These are phyloP conservation scores for Dryococelus australis DNA, from an alignment of 2,888 invertebrate genomes.

Conservation along the genomic window DNA sequence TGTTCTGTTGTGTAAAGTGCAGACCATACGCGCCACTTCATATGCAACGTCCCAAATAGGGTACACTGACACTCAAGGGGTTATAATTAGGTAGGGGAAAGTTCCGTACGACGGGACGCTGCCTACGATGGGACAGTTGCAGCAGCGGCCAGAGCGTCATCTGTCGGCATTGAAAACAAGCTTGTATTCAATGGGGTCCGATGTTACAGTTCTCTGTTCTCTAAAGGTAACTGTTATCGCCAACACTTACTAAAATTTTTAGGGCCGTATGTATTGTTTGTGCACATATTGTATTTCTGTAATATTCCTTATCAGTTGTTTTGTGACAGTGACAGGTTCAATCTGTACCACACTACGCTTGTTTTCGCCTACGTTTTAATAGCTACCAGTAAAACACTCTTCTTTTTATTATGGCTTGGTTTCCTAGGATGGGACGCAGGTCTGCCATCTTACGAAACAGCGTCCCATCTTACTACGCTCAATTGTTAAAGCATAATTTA, in stretches of 20 bases:
- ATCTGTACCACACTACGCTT: background rate
- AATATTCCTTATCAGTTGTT: background rate
- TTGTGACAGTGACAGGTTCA: background rate
- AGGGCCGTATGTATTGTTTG: background rate
- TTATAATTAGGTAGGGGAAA: no score
- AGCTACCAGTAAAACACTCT: background rate
- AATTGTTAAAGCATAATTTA: background rate
- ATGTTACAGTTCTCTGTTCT: background rate
- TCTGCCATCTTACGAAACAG: background rate
- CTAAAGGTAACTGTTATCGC: background rate
- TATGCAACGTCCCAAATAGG: no score
- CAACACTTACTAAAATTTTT: background rate
- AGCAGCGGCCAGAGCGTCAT: background rate
- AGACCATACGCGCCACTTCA: no score
- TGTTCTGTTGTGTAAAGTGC: no score
- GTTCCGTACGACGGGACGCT: background rate
- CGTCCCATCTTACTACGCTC: no score
- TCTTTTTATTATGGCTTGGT: background rate
- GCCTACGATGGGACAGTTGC: background rate
- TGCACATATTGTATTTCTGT: background rate
- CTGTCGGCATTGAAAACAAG: background rate
- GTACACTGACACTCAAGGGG: no score
- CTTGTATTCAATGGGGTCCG: background rate
- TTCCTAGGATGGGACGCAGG: background rate
- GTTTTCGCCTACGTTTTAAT: no score